Percentiles rank a stretch among this genome's conserved stretches.
Evolutionary conservation across 2,113 vertebrate species (phyloP).

Genomic region (Orcinus orca): DNA sequence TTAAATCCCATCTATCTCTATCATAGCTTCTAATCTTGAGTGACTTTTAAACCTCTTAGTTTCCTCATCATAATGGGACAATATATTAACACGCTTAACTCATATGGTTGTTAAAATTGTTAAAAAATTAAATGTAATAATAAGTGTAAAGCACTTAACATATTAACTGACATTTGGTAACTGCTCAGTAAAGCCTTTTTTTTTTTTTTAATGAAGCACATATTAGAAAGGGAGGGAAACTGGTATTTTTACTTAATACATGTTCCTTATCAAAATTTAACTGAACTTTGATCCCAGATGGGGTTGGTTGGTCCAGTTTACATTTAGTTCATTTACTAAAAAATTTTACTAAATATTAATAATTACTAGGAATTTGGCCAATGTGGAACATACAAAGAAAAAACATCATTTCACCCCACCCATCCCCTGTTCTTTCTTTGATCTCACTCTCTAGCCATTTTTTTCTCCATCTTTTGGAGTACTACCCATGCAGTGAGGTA

Average conservation of each 20-base stretch:
- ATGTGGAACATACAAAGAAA: not conserved
- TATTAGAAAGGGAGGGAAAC: not conserved
- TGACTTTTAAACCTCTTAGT: not conserved
- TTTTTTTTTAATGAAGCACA: not conserved
- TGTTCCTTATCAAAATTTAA: constrained; percentile 34
- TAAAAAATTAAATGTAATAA: not conserved
- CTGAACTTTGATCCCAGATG: not conserved
- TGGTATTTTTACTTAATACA: not conserved
- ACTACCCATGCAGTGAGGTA: not conserved
- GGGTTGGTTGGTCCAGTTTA: not conserved
- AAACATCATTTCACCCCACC: not conserved
- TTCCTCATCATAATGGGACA: not conserved
- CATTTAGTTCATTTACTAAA: not conserved
- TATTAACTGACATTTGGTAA: constrained; percentile 11
- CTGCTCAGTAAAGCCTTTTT: not conserved
- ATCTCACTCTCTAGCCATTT: not conserved
- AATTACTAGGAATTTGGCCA: not conserved
- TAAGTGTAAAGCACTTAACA: not conserved
- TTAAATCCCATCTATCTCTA: not conserved
- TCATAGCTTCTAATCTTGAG: not conserved
- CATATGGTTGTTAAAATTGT: not conserved
- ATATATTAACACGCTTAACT: not conserved
- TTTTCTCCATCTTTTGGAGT: not conserved
- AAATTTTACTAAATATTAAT: not conserved
- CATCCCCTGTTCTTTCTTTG: not conserved